Base-by-base conservation (phyloP, 2,888 invertebrate species). In the Dolichomitus sp. region DNA sequence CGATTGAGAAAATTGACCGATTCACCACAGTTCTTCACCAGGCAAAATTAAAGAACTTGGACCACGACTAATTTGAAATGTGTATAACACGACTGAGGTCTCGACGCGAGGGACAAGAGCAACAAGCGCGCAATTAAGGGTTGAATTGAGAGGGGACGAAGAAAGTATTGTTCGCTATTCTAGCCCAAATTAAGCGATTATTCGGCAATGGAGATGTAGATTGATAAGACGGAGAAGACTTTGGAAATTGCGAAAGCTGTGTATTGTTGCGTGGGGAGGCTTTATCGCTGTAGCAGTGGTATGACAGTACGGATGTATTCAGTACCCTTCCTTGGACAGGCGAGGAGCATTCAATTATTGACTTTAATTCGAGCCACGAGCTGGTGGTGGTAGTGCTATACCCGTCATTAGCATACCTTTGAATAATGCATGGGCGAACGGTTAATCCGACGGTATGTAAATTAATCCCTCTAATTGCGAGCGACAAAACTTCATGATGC, bases 381-480 rank as follows among this genome's bases (percentile, higher is more conserved):
- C 76, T 57, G 42, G 54, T 45, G 61, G 37, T 42, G 61, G 27
- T 42, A 74, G 17, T 42, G 50, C 75, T 69, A 63, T 74, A 74
- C 69, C 80, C 69, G 50, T 77, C 87, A 92, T 92, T 92, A 92
- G 91, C 92, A 92, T 92, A 86, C 80, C 84, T 85, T 84, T 93
- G 92, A 93, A 93, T 92, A 90, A 93, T 93, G 91, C 92, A 93
- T 92, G 85, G 87, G 74, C 86, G 88, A 90, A 89, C 89, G 88
- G 91, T 92, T 91, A 92, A 92, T 92, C 91, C 91, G 85, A 88
- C 88, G 89, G 90, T 91, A 92, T 92, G 91, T 91, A 91, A 91
- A 92, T 92, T 92, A 92, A 91, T 91, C 89, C 86, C 90, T 90
- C 91, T 91, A 92, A 92, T 92, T 92, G 90, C 90, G 87, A 91